Evolutionary conservation across 2,797 vertebrate genomes (phyloP).

Genomic region (Lophotriccus pileatus): DNA sequence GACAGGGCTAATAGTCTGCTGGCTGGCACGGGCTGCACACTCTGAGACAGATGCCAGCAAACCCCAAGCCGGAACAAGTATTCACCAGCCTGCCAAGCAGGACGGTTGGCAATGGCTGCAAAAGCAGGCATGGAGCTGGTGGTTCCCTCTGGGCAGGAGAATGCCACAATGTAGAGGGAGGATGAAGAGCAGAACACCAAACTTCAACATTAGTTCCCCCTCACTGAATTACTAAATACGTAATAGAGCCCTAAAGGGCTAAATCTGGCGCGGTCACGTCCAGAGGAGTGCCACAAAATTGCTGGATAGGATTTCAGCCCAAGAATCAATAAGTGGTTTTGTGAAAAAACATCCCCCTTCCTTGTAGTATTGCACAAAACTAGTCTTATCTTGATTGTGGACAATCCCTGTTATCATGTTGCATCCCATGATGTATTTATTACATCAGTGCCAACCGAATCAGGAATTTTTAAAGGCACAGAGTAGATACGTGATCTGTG

Average conservation of each 20-base stretch:
- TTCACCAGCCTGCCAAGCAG: constrained; percentile 58
- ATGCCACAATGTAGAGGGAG: background rate
- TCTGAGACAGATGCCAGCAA: constrained; percentile 64
- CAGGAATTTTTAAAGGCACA: background rate
- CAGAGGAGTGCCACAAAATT: background rate
- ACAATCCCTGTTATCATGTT: background rate
- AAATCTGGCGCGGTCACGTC: background rate
- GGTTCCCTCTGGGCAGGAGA: background rate
- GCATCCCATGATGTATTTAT: background rate
- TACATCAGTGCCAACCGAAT: background rate
- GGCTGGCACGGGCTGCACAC: constrained; percentile 65
- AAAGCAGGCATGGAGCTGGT: constrained; percentile 13
- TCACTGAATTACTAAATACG: background rate
- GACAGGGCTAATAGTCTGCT: constrained; percentile 70
- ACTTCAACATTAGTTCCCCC: background rate
- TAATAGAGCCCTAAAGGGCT: background rate
- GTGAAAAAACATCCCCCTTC: background rate
- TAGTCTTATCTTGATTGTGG: background rate
- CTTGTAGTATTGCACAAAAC: background rate
- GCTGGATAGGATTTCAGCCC: background rate
- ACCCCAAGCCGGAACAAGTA: constrained; percentile 50
- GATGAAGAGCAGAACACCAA: background rate
- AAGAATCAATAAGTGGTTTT: background rate
- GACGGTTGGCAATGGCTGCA: constrained; percentile 25
- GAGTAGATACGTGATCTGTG: background rate